Base-by-base conservation (phyloP, 2,888 invertebrate genomes). In the Stenchaetothrips biformis region DNA sequence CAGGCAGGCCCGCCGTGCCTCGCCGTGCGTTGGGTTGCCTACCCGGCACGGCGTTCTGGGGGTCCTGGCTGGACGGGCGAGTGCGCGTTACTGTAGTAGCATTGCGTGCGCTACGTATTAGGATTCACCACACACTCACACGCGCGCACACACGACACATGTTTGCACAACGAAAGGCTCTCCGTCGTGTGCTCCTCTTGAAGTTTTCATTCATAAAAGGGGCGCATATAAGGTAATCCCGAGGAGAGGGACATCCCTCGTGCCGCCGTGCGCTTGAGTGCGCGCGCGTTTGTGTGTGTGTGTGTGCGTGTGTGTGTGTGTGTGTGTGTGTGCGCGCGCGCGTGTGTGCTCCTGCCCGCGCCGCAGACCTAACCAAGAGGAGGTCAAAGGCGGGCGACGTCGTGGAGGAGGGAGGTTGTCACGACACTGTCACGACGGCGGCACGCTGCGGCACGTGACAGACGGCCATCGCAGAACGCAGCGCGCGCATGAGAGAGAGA, bases 171-270 rank as follows among this genome's bases (percentile, higher is more conserved):
- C 37, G 37, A 2, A 37, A 37, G 1, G 37, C 37, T 37, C 37
- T 37, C 37, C 37, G 37, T 37, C 37, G 2, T 4, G 37, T 37
- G 37, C 37, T 37, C 37, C 37, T 37, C 37, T 37, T 37, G 37
- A 37, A 37, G 37, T 37, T 37, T 37, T 37, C 37, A 37, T 37
- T 37, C 37, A 37, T 37, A 37, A 59, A 18, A 59, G 59, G 16
- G 13, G 59, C 59, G 16, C 59, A 59, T 59, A 59, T 59, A 59
- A 59, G 59, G 59, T 59, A 59, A 59, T 59, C 59, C 59, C 53
- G 59, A 59, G 18, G 59, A 59, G 59, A 13, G 59, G 53, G 59
- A 18, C 59, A 18, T 53, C 18, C 59, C 18, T 18, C 59, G 59
- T 53, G 53, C n/a, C n/a, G n/a, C 49, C n/a, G n/a, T n/a, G n/a